These are phyloP conservation scores for Leucophora obtusa DNA, from an alignment of 2,888 invertebrate species.

Conservation along the genomic window DNA sequence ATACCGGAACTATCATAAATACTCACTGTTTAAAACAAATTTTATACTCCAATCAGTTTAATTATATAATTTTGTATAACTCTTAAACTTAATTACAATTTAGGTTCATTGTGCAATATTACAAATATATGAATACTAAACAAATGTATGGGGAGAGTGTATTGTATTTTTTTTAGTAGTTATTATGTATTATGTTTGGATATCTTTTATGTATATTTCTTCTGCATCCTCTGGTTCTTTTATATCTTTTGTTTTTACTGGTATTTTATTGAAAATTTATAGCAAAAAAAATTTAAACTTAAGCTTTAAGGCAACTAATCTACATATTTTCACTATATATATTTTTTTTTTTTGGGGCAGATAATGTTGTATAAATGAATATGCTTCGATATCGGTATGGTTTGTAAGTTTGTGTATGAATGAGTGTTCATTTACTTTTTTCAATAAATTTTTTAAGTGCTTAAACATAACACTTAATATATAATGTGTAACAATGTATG, in stretches of 20 bases:
- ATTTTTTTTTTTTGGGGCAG: constrained; percentile 55
- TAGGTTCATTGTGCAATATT: too few relatives aligned
- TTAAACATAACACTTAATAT: constrained; percentile 52
- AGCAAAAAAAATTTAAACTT: constrained; percentile 58
- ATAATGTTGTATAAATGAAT: constrained; percentile 62
- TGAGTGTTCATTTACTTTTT: not conserved
- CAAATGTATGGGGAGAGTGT: too few relatives aligned
- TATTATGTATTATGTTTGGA: not conserved
- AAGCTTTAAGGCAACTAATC: constrained; percentile 66
- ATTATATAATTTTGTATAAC: too few relatives aligned
- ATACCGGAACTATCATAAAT: too few relatives aligned
- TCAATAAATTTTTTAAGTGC: constrained; percentile 17
- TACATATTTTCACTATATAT: constrained; percentile 67
- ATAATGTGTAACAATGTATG: not conserved
- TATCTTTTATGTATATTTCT: not conserved
- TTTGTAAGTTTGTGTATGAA: not conserved
- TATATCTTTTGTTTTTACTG: constrained; percentile 23
- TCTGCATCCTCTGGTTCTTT: not conserved
- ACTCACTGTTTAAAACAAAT: too few relatives aligned
- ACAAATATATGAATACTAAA: too few relatives aligned
- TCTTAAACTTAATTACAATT: too few relatives aligned
- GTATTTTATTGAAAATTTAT: constrained; percentile 65
- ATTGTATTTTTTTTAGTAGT: constrained; percentile 34
- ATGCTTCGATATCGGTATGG: constrained; percentile 55
- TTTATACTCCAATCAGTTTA: too few relatives aligned